Evolutionary conservation across 2,888 invertebrate species (phyloP).

Genomic region (Andricus quercusramuli): DNA sequence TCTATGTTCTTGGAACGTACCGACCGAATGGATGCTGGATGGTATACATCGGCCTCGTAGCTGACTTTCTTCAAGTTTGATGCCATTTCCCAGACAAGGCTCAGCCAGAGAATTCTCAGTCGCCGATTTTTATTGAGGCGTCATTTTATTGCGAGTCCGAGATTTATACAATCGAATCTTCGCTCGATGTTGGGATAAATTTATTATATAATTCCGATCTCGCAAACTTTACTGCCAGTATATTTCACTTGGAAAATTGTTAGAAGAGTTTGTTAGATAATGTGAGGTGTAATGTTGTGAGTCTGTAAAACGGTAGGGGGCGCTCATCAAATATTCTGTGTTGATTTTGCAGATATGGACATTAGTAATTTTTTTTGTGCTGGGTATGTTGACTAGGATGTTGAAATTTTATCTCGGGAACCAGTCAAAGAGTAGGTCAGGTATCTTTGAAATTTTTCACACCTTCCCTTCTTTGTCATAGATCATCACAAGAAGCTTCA

Average conservation of each 20-base stretch:
- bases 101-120: not conserved
- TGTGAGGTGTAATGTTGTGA: not conserved
- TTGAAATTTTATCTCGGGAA: no score
- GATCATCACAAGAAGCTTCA: no score
- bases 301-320: not conserved
- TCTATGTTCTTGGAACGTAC: constrained; percentile 33
- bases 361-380: no score
- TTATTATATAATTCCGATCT: constrained; percentile 3
- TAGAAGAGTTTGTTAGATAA: not conserved
- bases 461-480: no score
- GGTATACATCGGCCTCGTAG: constrained; percentile 12
- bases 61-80: constrained; percentile 24
- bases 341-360: not conserved
- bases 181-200: constrained; percentile 15
- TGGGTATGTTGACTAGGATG: no score
- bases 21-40: not conserved
- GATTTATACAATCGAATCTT: constrained; percentile 18
- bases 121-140: constrained; percentile 9
- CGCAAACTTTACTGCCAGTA: not conserved
- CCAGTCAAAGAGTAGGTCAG: no score
- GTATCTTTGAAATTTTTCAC: no score
- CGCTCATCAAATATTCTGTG: not conserved
- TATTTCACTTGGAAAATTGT: constrained; percentile 2
- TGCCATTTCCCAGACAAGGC: constrained; percentile 6
- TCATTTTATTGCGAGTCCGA: constrained; percentile 4